Conservation (phyloP, 2,797 vertebrate species). For the Scleropages formosus region DNA sequence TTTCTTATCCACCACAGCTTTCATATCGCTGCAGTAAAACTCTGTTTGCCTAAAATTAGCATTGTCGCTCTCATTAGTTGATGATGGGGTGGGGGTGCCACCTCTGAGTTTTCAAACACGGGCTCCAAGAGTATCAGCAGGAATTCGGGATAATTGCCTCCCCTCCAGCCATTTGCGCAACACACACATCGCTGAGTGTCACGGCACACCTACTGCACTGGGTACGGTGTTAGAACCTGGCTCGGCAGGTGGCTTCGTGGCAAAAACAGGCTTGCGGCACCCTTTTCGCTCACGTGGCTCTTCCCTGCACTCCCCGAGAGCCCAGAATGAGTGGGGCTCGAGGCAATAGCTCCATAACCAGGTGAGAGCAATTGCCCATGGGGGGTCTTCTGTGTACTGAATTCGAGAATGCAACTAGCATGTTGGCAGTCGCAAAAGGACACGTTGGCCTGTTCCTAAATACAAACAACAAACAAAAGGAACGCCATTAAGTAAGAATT, state of each 20-base stretch:
- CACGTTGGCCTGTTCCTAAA: not conserved
- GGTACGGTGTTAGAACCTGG: not conserved
- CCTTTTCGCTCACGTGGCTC: no score
- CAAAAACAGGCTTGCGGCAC: no score
- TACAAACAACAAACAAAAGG: not conserved
- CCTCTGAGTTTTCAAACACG: slow-evolving; percentile 55
- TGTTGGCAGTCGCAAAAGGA: not conserved
- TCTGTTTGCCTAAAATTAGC: slow-evolving; percentile 56
- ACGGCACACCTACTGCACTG: not conserved
- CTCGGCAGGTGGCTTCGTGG: not conserved
- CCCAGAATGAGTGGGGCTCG: no score
- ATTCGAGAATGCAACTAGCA: not conserved
- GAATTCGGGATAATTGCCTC: slow-evolving; percentile 60
- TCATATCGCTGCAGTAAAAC: slow-evolving; percentile 49
- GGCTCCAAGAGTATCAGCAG: slow-evolving; percentile 47
- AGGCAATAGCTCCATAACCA: not conserved
- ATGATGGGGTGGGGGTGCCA: slow-evolving; percentile 42
- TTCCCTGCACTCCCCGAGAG: no score
- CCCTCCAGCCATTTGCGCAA: slow-evolving; percentile 33
- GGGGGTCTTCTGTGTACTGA: not conserved
- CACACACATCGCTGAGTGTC: not conserved
- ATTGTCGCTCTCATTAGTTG: slow-evolving; percentile 58
- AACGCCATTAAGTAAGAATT: not conserved
- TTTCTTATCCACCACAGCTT: slow-evolving; percentile 61
- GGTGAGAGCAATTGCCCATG: not conserved